These are phyloP conservation scores for Phoenicopterus ruber DNA, from an alignment of 2,113 vertebrate genomes.

Conservation along the genomic window DNA sequence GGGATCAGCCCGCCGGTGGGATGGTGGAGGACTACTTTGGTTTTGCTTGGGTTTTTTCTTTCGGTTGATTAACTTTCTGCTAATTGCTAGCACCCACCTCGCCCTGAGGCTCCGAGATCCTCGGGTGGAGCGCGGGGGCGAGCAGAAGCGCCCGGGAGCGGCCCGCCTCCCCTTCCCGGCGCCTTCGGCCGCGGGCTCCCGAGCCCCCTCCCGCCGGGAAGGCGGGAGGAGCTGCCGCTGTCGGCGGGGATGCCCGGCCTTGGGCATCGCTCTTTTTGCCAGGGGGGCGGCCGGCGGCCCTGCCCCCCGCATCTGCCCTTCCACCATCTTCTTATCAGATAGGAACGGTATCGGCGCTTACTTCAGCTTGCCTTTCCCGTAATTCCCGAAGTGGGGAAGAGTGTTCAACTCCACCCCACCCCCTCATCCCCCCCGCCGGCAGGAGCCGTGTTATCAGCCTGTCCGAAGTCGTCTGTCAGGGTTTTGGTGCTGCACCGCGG, in stretches of 20 bases:
- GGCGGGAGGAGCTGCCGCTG: too few species aligned
- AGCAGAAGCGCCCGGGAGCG: neutral
- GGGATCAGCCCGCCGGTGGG: neutral
- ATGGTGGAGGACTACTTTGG: neutral
- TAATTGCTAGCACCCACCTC: neutral
- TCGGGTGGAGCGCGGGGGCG: neutral
- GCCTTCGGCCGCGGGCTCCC: too few species aligned
- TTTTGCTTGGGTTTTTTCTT: neutral
- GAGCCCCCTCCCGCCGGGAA: too few species aligned
- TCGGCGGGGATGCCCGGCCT: too few species aligned
- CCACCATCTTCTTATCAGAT: neutral
- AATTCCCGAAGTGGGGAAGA: neutral
- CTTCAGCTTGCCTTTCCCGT: neutral
- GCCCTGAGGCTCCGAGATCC: neutral
- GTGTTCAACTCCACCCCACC: fast-evolving
- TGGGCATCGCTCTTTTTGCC: too few species aligned
- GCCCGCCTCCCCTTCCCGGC: neutral
- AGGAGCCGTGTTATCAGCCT: neutral
- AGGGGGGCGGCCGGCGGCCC: neutral
- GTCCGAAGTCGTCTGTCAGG: neutral
- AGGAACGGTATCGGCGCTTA: fast-evolving
- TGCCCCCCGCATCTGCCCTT: neutral
- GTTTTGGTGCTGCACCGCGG: neutral
- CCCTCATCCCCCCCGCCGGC: too few species aligned
- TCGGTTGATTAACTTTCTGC: neutral